Evolutionary conservation across 2,888 invertebrate genomes (phyloP), one percentile per base, ranked within the genome.

Genomic region (Synergus itoensis): DNA sequence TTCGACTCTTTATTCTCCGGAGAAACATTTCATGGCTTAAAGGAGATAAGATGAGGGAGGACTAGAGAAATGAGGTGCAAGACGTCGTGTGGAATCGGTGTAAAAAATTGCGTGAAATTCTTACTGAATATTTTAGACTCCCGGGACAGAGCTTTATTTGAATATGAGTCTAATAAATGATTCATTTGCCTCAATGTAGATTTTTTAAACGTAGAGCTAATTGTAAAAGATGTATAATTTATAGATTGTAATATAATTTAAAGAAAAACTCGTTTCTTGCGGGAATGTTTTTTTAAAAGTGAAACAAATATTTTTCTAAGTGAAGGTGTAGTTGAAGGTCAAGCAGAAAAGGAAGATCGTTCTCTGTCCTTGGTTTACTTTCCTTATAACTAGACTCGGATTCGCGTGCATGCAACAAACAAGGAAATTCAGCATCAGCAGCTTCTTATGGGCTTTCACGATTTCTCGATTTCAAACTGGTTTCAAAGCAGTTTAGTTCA

Each of bases 401-500:
- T 16, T 73, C 73, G 48, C 36, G 73, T 40, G 28, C 36, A 73
- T 28, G 28, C 28, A 28, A 53, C 73, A 73, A 73, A 73, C 48
- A 73, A 73, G 73, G 73, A 73, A 73, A 73, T 73, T 16, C 73
- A 73, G 36, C 73, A 81, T 81, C 62, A 28, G n/a, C 63, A 40
- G 45, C 62, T 77, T 81, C 80, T 76, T 80, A 65, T 78, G 77
- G 57, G 76, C 45, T 48, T 76, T 63, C 60, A 36, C 67, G 48
- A 43, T 86, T 83, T 86, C 86, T 85, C 87, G 84, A 86, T 82
- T 57, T 77, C 80, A 79, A 77, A 65, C 80, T 77, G 81, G 83
- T 83, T 83, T 85, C 81, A 81, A 84, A 76, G 63, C 43, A 45
- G 62, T 76, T 60, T 45, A 76, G 60, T 76, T 62, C 45, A 69